phyloP scores from a whole-genome alignment of 2,888 invertebrate genomes.

The Melinaea marsaeus region DNA sequence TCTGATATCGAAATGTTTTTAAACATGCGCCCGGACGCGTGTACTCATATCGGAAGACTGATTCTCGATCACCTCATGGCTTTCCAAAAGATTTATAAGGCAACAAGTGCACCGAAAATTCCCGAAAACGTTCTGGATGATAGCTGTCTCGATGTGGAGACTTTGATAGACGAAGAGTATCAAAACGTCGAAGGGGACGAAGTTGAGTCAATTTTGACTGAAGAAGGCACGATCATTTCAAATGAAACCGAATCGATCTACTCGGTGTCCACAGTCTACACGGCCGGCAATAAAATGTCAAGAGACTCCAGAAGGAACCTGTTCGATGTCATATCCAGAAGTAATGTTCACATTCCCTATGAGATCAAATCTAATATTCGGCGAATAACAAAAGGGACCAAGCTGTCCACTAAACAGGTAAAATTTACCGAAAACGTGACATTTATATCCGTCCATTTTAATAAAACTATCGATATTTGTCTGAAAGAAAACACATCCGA shows the following conservation, averaged over 20 bases:
- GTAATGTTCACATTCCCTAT: constrained; percentile 59
- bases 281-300: constrained; percentile 54
- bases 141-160: constrained; percentile 62
- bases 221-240: constrained; percentile 62
- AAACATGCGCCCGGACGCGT: constrained; percentile 77
- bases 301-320: constrained; percentile 65
- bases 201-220: constrained; percentile 61
- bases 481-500: too few relatives aligned
- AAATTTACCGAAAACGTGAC: too few relatives aligned
- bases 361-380: constrained; percentile 66
- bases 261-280: constrained; percentile 66
- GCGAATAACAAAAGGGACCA: constrained; percentile 69
- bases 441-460: too few relatives aligned
- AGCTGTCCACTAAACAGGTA: constrained; percentile 72
- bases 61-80: constrained; percentile 76
- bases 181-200: constrained; percentile 68
- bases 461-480: too few relatives aligned
- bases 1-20: constrained; percentile 78
- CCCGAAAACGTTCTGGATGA: constrained; percentile 60
- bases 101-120: constrained; percentile 46
- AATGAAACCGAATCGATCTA: constrained; percentile 67
- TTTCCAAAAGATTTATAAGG: constrained; percentile 72
- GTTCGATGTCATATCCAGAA: constrained; percentile 67
- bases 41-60: constrained; percentile 75
- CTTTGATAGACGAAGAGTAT: constrained; percentile 70